These are phyloP conservation scores for Turnix velox DNA, from an alignment of 2,113 vertebrate genomes.

Conservation along the genomic window DNA sequence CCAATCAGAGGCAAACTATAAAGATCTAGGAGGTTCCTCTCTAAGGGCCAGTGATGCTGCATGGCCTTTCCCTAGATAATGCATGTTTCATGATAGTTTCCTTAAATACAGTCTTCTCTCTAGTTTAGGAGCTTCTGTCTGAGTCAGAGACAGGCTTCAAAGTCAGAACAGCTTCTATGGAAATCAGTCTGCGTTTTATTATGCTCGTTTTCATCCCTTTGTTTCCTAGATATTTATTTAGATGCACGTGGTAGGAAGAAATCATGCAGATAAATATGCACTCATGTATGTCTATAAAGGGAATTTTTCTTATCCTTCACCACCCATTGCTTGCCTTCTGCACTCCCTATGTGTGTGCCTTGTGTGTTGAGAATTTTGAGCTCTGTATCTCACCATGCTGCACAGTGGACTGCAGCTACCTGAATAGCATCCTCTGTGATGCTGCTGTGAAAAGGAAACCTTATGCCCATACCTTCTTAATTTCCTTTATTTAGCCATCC, in stretches of 20 bases:
- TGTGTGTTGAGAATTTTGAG: background rate
- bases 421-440: background rate
- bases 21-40: background rate
- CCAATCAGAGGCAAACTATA: background rate
- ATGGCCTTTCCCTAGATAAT: background rate
- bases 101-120: background rate
- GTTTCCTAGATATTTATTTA: background rate
- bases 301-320: background rate
- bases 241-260: background rate
- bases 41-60: background rate
- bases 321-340: background rate
- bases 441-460: background rate
- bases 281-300: background rate
- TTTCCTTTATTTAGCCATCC: background rate
- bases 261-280: background rate
- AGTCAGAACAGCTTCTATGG: background rate
- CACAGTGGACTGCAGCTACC: background rate
- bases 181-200: background rate
- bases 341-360: rapidly evolving
- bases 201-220: background rate
- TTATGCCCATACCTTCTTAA: background rate
- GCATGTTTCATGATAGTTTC: background rate
- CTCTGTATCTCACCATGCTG: background rate
- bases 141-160: background rate
- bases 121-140: background rate